Evolutionary conservation across 1,140 invertebrate genomes (phyloP).

Genomic region (Drosophila nigromelanica): DNA sequence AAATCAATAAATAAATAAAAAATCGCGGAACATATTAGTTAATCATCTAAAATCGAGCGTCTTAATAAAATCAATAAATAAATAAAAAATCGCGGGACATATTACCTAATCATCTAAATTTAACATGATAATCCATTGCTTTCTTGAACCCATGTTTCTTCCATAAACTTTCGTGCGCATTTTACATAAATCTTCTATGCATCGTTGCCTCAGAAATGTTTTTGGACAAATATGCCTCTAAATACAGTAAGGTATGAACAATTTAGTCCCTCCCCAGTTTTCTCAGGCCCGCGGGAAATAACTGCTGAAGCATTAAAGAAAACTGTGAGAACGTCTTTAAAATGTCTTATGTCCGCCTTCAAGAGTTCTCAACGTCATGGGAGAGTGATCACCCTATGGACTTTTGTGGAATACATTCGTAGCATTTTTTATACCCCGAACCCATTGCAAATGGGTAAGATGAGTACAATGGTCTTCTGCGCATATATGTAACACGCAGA

Average conservation of each 20-base stretch:
- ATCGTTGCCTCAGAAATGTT: slow-evolving; percentile 42
- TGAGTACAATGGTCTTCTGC: too few relatives aligned
- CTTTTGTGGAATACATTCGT: slow-evolving; percentile 26
- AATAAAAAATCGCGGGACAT: too few relatives aligned
- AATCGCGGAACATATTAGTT: not conserved
- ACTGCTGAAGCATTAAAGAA: slow-evolving; percentile 62
- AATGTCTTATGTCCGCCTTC: slow-evolving; percentile 44
- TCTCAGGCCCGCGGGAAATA: slow-evolving; percentile 49
- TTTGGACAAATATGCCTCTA: slow-evolving; percentile 43
- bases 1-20: too few relatives aligned
- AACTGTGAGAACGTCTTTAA: slow-evolving; percentile 58
- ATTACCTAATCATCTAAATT: not conserved
- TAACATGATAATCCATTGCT: not conserved
- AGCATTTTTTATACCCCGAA: not conserved
- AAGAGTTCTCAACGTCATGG: slow-evolving; percentile 60
- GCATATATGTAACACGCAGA: not conserved
- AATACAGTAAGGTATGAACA: slow-evolving; percentile 16
- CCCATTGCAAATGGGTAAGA: too few relatives aligned
- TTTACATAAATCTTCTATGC: slow-evolving; percentile 41
- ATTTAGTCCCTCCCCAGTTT: slow-evolving; percentile 32
- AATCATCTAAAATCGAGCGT: not conserved
- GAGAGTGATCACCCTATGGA: slow-evolving; percentile 59
- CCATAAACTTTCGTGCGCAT: slow-evolving; percentile 8
- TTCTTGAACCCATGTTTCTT: not conserved
- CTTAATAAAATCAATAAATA: too few relatives aligned